phyloP scores from a whole-genome alignment of 2,797 vertebrate species.

The Catostomus latipinnis region DNA sequence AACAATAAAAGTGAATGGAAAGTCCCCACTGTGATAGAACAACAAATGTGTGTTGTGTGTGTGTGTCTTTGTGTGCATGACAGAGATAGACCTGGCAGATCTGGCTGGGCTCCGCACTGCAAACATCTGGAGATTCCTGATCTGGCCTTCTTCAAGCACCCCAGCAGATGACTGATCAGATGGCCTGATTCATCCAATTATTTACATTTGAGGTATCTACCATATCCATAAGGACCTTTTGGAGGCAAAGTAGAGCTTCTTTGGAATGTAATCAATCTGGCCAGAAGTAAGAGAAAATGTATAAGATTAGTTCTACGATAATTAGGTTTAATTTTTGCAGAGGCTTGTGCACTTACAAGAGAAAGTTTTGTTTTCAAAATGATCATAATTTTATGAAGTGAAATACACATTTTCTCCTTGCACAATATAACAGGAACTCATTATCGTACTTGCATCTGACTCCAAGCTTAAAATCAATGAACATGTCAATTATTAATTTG shows the following conservation, averaged over 20 bases:
- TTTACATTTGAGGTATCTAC: slow-evolving; percentile 41
- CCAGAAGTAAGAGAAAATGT: slow-evolving; percentile 9
- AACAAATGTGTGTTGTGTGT: too few relatives aligned
- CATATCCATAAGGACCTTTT: slow-evolving; percentile 6
- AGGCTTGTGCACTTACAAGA: neutral
- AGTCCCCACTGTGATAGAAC: too few relatives aligned
- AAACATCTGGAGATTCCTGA: slow-evolving; percentile 29
- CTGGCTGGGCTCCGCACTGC: slow-evolving; percentile 14
- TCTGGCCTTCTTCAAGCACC: slow-evolving; percentile 27
- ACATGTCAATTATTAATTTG: neutral
- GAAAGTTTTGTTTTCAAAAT: slow-evolving; percentile 2
- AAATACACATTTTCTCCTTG: neutral
- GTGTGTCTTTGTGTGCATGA: slow-evolving; percentile 10
- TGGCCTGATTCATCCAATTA: slow-evolving; percentile 56
- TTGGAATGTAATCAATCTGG: slow-evolving; percentile 36
- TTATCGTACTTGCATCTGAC: neutral
- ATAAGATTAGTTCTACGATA: slow-evolving; percentile 4
- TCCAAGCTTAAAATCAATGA: slow-evolving; percentile 21
- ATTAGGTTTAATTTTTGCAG: too few relatives aligned
- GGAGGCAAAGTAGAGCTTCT: slow-evolving; percentile 34
- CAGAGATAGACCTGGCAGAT: neutral
- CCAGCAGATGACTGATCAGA: slow-evolving; percentile 51
- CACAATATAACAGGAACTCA: neutral
- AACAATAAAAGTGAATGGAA: too few relatives aligned
- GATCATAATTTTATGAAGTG: neutral